Conservation (phyloP, 2,797 vertebrate genomes). For the Sebastes steindachneri region DNA sequence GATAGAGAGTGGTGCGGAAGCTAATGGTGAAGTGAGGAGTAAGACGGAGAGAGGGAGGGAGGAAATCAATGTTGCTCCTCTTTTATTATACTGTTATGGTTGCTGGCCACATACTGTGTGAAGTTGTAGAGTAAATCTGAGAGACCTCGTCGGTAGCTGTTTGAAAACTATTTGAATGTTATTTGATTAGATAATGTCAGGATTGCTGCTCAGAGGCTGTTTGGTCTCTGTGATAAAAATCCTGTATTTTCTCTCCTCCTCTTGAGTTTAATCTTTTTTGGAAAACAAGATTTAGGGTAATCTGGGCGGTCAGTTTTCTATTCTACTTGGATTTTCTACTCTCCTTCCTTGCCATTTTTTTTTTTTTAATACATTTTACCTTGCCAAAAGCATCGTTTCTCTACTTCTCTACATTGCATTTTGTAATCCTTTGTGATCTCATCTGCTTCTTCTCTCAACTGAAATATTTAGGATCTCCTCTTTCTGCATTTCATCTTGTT, state of each 20-base stretch:
- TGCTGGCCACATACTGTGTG: neutral
- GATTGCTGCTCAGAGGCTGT: slow-evolving; percentile 10
- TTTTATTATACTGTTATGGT: neutral
- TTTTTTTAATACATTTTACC: neutral
- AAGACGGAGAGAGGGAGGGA: slow-evolving; percentile 11
- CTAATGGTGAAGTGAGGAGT: slow-evolving; percentile 38
- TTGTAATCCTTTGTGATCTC: neutral
- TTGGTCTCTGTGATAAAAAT: neutral
- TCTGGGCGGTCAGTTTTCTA: neutral
- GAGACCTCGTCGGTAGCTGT: neutral
- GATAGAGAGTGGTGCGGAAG: slow-evolving; percentile 32
- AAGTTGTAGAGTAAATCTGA: neutral
- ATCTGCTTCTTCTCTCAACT: neutral
- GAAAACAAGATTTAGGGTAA: neutral
- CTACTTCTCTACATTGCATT: neutral
- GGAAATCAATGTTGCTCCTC: slow-evolving; percentile 45
- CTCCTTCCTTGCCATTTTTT: neutral
- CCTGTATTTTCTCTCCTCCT: neutral
- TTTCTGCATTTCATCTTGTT: neutral
- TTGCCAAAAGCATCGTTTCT: neutral
- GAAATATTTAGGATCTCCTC: slow-evolving; percentile 1
- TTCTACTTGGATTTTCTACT: neutral
- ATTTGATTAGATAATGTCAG: neutral
- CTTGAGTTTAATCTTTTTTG: slow-evolving; percentile 19
- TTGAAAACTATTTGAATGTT: neutral